Base-by-base conservation (phyloP, 2,797 vertebrate genomes). In the Nasua narica region DNA sequence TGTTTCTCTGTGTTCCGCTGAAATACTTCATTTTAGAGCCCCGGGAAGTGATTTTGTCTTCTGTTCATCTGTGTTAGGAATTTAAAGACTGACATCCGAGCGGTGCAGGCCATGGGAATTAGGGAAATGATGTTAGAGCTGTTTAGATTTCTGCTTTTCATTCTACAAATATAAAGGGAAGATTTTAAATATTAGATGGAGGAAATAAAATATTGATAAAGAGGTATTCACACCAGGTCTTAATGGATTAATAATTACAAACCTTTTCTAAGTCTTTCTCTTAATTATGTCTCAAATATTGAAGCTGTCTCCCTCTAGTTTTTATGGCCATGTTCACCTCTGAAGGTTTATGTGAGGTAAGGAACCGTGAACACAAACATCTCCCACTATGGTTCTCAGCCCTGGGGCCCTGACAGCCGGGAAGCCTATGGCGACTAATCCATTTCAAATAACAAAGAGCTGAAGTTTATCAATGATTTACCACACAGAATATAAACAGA, bases 181-280 rank as follows among this genome's bases (percentile, higher is more conserved):
- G 91, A 85, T 69, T 97, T 97, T 96, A 96, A 97, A 97, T 98
- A 97, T 97, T 96, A 94, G 76, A 96, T 95, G 77, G 79, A 90
- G 78, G 77, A 96, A 98, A 96, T 98, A 93, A 97, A 97, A 95
- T 95, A 94, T 96, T 77, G 56, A 98, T 97, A 95, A 96, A 88
- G 94, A 93, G 48, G 48, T 54, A 91, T 88, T 94, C 93, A 67
- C 23, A 52, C 67, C 43, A 50, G 5, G 78, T 87, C 87, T 92
- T 97, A 90, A 92, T 69, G 52, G 84, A 90, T 79, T 76, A 79
- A 78, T 62, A 92, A 92, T 81, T 72, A 72, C 58, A 82, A 94
- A 83, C 27, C 65, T 86, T 93, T 87, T 48, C 90, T 82, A 94
- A 65, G 50, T 52, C 67, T 85, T 78, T 77, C 65, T 89, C 56